Base-by-base conservation (phyloP, 2,797 vertebrate species). In the Oreochromis mossambicus region DNA sequence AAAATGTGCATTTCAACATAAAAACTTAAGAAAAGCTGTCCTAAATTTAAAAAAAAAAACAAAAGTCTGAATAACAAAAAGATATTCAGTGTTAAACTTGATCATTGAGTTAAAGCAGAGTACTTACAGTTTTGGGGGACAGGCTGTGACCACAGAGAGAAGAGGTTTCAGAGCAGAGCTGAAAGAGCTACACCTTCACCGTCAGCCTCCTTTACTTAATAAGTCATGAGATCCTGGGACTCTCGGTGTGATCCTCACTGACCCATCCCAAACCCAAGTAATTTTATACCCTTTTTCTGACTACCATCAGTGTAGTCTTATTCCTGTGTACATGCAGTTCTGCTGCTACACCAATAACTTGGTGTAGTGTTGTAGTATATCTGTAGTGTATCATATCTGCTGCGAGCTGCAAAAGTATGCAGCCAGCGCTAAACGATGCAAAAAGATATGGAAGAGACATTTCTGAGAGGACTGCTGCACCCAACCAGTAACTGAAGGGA, bases 91-190 rank as follows among this genome's bases (percentile, higher is more conserved):
- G 46, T 3, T 78, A 78, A 15, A 55, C 3, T 41, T n/a, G 0
- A 66, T 81, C 10, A 0, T 3, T 41, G 24, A 14, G 54, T 26
- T 32, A 2, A 38, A 52, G 14, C 7, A 48, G 15, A 48, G 21
- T 90, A 92, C 89, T 93, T 21, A 91, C 90, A 81, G 86, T 51
- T 12, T 51, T 7, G 21, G 5, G 1, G 58, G n/a, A 6, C 43
- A 26, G n/a, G 4, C 41, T 50, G 26, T 13, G 55, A 11, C 78
- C 21, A 79, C 48, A 85, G 58, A 48, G 3, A 26, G 17, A 55
- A 58, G 52, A 17, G 36, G 36, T 78, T 80, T 84, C 54, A 80
- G 29, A 8, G 76, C 2, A 73, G 61, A 41, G 13, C 21, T 36
- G 43, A 17, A 19, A 52, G 4, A 10, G 29, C 66, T 38, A 7